phyloP scores from a whole-genome alignment of 2,888 invertebrate genomes.

The Chymomyza fuscimana region DNA sequence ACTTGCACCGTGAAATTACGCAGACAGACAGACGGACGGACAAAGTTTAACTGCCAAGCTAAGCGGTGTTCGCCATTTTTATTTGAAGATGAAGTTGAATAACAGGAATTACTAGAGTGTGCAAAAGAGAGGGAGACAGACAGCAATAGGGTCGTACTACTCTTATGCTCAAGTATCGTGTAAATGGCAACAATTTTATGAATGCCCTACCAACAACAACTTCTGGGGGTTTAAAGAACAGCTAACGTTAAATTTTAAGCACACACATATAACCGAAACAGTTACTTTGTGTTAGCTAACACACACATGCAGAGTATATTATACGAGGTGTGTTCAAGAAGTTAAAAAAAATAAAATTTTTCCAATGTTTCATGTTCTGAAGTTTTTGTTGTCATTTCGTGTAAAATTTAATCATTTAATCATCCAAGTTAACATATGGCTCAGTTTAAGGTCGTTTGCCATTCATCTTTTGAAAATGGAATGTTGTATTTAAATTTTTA shows the following conservation, averaged over 20 bases:
- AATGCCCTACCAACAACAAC: not conserved
- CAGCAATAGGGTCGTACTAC: not conserved
- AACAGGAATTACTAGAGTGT: slow-evolving; percentile 33
- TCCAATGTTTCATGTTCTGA: too few relatives aligned
- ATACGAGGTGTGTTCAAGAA: not conserved
- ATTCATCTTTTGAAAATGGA: too few relatives aligned
- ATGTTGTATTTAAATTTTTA: too few relatives aligned
- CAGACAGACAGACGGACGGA: slow-evolving; percentile 53
- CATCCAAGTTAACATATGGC: too few relatives aligned
- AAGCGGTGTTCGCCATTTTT: not conserved
- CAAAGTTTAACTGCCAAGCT: slow-evolving; percentile 42
- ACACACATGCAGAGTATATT: not conserved
- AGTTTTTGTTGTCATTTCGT: too few relatives aligned
- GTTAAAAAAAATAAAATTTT: too few relatives aligned
- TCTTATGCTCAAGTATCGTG: slow-evolving; percentile 48
- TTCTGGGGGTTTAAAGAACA: slow-evolving; percentile 11
- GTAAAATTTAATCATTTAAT: too few relatives aligned
- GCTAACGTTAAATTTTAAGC: slow-evolving; percentile 21
- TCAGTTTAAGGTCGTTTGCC: too few relatives aligned
- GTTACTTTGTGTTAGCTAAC: not conserved
- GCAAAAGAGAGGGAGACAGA: not conserved
- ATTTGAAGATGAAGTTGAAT: slow-evolving; percentile 21
- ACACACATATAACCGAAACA: slow-evolving; percentile 9
- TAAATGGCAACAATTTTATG: slow-evolving; percentile 46
- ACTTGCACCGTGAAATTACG: slow-evolving; percentile 55